These are phyloP conservation scores for Paratrypauchen microcephalus DNA, from an alignment of 2,797 vertebrate genomes.

Conservation along the genomic window DNA sequence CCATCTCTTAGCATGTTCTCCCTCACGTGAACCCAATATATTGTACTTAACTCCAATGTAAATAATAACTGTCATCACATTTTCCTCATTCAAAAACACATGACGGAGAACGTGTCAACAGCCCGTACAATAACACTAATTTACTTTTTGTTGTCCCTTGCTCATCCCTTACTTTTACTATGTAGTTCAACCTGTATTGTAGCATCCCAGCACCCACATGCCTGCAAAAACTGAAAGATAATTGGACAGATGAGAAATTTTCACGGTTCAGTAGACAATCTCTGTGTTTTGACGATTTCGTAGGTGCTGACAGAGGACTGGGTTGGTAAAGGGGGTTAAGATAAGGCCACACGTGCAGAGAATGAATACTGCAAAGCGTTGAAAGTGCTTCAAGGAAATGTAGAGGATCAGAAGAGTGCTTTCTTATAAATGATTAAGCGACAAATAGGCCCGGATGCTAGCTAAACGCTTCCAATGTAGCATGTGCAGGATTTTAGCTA, in stretches of 20 bases:
- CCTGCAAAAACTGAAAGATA: conserved; percentile 1
- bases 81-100: conserved; percentile 7
- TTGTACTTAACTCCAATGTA: background rate
- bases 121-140: conserved; percentile 9
- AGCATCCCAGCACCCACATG: conserved; percentile 34
- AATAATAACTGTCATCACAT: background rate
- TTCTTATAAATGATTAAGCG: conserved; percentile 8
- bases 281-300: background rate
- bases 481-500: background rate
- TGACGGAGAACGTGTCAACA: conserved; percentile 13
- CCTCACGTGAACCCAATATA: background rate
- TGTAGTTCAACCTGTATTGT: conserved; percentile 71
- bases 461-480: background rate
- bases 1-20: background rate
- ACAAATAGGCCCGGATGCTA: background rate
- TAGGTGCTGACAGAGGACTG: background rate
- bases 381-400: conserved; percentile 1
- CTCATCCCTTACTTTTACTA: conserved; percentile 29
- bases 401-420: background rate
- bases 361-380: background rate
- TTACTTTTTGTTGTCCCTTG: conserved; percentile 26
- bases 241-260: conserved; percentile 10
- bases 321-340: background rate
- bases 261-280: background rate
- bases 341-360: background rate